Evolutionary conservation across 2,888 invertebrate species (phyloP), one percentile per base, ranked within the genome.

Genomic region (Ariolimax columbianus): DNA sequence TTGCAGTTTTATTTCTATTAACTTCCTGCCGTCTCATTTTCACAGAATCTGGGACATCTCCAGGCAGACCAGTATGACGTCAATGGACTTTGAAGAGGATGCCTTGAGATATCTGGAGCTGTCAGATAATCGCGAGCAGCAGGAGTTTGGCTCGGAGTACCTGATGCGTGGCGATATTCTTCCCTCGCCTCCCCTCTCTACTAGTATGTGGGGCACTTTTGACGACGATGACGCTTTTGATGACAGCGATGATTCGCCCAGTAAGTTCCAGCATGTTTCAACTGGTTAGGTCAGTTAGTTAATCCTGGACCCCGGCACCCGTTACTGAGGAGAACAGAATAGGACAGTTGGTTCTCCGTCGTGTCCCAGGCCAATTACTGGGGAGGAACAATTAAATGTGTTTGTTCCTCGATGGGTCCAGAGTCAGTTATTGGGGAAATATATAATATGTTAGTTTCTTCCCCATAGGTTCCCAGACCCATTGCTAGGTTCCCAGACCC

Each of bases 11-110:
- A n/a, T n/a, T n/a, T n/a, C n/a, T n/a, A n/a, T n/a, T n/a, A n/a
- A n/a, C n/a, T n/a, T n/a, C n/a, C n/a, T n/a, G n/a, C 14, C 14
- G 14, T 47, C 9, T 47, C 47, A 47, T n/a, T 68, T 38, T 38
- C 43, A 9, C 84, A 87, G 87, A 33, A 84, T 77, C 9, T 86
- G 86, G 68, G 87, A 87, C 70, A 77, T 87, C 11, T 86, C 87
- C 30, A 63, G 87, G 6, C 87, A 87, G 40, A 87, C 87, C 36
- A 87, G 87, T 51, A 14, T 86, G 30, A 84, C 82, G 33, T 87
- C 87, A n/a, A 43, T 84, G 33, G 87, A 87, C 73, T 68, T 77
- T 19, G 87, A 87, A 0, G 87, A 87, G 26, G 87, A 86, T 17
- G 26, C 23, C 36, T 19, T 78, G 9, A 77, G 78, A 19, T 82